Conservation (phyloP, 1,140 invertebrate genomes). For the Listronotus oregonensis region DNA sequence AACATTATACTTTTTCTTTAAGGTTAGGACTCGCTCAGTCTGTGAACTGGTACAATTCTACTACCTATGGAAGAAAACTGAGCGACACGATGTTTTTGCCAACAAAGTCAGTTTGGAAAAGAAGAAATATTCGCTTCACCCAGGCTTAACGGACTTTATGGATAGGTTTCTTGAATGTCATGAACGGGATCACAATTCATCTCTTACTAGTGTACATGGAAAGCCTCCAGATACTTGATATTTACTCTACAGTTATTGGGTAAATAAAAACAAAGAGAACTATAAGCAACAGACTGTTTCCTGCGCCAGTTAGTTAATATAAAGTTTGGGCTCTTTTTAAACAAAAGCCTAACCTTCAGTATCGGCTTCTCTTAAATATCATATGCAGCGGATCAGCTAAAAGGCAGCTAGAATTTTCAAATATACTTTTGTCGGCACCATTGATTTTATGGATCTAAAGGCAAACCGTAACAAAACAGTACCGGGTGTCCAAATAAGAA, state of each 20-base stretch:
- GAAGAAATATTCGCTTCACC: conserved; percentile 85
- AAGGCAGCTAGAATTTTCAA: too few species aligned
- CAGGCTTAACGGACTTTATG: conserved; percentile 86
- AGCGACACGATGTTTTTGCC: conserved; percentile 91
- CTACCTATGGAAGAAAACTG: conserved; percentile 99
- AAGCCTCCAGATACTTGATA: conserved; percentile 40
- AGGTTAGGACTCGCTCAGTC: conserved; percentile 91
- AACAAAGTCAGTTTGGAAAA: conserved; percentile 83
- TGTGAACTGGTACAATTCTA: conserved; percentile 98
- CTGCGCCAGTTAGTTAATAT: too few species aligned
- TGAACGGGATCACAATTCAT: conserved; percentile 61
- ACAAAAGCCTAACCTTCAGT: too few species aligned
- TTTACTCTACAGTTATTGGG: conserved; percentile 29
- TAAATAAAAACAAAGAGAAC: conserved; percentile 20
- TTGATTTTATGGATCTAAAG: too few species aligned
- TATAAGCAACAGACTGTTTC: not conserved
- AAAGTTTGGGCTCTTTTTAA: too few species aligned
- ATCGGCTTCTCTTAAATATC: too few species aligned
- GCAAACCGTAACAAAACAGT: too few species aligned
- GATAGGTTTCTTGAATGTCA: conserved; percentile 84
- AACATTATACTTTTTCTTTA: conserved; percentile 16
- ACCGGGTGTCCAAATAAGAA: too few species aligned
- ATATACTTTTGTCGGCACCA: too few species aligned
- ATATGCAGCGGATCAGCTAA: too few species aligned
- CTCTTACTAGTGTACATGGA: conserved; percentile 43